phyloP scores from a whole-genome alignment of 2,797 vertebrate genomes.

The Tokudaia tokunoshimensis region DNA sequence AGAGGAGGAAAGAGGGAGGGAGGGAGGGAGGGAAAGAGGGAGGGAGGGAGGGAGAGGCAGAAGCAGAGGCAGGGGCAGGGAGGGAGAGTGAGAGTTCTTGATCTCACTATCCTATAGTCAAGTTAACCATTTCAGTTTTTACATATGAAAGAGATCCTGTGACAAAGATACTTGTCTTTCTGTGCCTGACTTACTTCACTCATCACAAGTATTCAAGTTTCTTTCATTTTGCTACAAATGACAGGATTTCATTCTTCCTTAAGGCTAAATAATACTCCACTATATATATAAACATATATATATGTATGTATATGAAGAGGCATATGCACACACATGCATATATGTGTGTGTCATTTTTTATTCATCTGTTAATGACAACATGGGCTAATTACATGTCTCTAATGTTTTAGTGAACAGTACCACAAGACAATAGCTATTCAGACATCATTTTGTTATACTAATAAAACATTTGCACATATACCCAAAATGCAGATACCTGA shows the following conservation, averaged over 20 bases:
- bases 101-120: not conserved
- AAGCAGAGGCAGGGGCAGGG: no score
- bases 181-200: not conserved
- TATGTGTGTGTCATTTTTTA: not conserved
- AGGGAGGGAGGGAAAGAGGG: no score
- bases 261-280: not conserved
- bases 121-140: not conserved
- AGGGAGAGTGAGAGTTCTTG: not conserved
- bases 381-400: not conserved
- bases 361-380: not conserved
- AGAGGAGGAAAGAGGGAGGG: no score
- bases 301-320: no score
- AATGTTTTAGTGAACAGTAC: not conserved
- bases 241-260: not conserved
- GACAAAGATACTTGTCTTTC: not conserved
- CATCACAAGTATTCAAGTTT: not conserved
- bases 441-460: not conserved
- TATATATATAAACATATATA: no score
- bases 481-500: rapidly evolving
- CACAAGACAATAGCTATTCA: not conserved
- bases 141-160: not conserved
- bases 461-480: not conserved
- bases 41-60: rapidly evolving
- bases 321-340: no score
- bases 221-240: not conserved